A percentile compares a stretch with the other conserved stretches of the same genome.
Evolutionary conservation across 2,797 vertebrate species (phyloP).

Genomic region (Antennarius maculatus): DNA sequence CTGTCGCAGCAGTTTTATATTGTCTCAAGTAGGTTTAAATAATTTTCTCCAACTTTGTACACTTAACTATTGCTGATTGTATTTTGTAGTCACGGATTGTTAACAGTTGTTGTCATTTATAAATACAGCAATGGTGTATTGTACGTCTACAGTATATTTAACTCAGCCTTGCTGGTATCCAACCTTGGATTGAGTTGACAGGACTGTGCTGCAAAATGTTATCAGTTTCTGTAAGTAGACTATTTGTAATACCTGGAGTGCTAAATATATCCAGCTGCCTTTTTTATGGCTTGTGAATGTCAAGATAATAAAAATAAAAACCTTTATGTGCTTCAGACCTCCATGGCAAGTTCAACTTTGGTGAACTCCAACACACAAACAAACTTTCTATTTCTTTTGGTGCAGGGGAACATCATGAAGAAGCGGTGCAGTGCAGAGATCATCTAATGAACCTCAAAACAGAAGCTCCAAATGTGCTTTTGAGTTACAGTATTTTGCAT

Average conservation of each 20-base stretch:
- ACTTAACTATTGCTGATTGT: background rate
- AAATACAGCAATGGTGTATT: slow-evolving; percentile 1
- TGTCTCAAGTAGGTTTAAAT: no score
- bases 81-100: background rate
- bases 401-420: no score
- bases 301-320: background rate
- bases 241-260: background rate
- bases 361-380: no score
- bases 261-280: background rate
- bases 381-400: no score
- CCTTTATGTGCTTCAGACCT: no score
- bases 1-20: background rate
- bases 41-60: background rate
- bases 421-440: no score
- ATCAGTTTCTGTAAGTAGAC: background rate
- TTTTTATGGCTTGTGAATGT: background rate
- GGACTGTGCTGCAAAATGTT: slow-evolving; percentile 23
- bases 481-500: no score
- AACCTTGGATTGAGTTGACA: slow-evolving; percentile 23
- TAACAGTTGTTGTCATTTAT: slow-evolving; percentile 8
- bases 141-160: slow-evolving; percentile 32
- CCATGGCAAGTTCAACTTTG: no score
- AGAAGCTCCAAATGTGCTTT: no score
- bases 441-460: no score
- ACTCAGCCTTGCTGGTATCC: slow-evolving; percentile 25